Base-by-base conservation (phyloP, 1,140 invertebrate genomes). In the Calliopsis andreniformis region DNA sequence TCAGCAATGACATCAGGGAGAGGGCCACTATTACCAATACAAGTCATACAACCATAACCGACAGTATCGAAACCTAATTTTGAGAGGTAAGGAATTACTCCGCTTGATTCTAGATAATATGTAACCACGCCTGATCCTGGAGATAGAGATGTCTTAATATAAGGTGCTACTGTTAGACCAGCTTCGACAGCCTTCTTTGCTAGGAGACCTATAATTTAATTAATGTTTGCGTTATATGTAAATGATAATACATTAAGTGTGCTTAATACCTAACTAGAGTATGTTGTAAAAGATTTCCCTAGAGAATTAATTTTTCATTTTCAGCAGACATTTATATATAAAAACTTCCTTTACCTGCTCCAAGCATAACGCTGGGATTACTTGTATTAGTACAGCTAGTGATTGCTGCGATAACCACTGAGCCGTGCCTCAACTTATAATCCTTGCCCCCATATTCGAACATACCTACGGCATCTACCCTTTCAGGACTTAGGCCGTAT, bases 41-140 rank as follows among this genome's bases (percentile, higher is more conserved):
- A 99, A 0, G 98, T 99, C 98, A 99, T 99, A 92, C 98, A 99
- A 1, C 98, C 96, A 88, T 98, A 99, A n/a, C 98, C 98, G 35
- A 97, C 96, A 66, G 98, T 96, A 86, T 98, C 94, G 91, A 99
- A 99, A 10, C 98, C 98, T 14, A 99, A 93, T 89, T 97, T 94
- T 76, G 96, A 95, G 49, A 99, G 91, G 86, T 95, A 96, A 0
- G 97, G 96, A 28, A 97, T 95, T 3, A 99, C 97, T 0, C 98
- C 98, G 39, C 95, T 95, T 87, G 97, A 96, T 85, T 94, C 93
- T 0, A 99, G 92, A 92, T 99, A 99, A 91, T 99, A 99, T 0
- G 98, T 99, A 1, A 99, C 98, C 0, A 99, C 98, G 14, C 98
- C 98, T 78, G 97, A 98, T 0, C 99, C 99, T 0, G 99, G 99